Conservation (phyloP, 2,888 invertebrate genomes). For the Oxytorus armatus region DNA sequence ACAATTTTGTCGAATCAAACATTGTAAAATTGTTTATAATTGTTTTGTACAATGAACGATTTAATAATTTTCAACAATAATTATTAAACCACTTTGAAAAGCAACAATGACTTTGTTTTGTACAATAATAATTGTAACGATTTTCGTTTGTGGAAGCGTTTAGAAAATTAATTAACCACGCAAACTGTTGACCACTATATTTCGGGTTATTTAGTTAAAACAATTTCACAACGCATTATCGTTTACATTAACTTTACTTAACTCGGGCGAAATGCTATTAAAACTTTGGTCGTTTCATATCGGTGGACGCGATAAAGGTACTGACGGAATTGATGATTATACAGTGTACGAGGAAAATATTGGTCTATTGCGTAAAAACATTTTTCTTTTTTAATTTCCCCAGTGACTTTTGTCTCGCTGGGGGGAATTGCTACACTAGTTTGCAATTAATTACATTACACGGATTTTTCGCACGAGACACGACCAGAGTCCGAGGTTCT, state of each 20-base stretch:
- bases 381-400: slow-evolving; percentile 28
- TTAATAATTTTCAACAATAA: too few relatives aligned
- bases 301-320: slow-evolving; percentile 1
- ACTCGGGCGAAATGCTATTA: slow-evolving; percentile 11
- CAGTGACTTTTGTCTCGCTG: slow-evolving; percentile 14
- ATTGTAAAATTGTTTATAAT: too few relatives aligned
- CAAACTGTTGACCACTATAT: not conserved
- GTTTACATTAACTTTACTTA: not conserved
- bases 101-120: too few relatives aligned
- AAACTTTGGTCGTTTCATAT: slow-evolving; percentile 14
- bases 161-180: not conserved
- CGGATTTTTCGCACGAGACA: slow-evolving; percentile 50
- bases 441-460: slow-evolving; percentile 38
- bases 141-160: too few relatives aligned
- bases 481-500: slow-evolving; percentile 31
- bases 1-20: not conserved
- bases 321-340: slow-evolving; percentile 18
- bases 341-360: not conserved
- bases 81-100: too few relatives aligned
- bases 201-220: not conserved
- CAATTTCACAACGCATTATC: not conserved
- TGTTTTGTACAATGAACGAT: too few relatives aligned
- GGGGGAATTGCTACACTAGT: not conserved
- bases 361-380: slow-evolving; percentile 21
- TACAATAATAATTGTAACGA: too few relatives aligned